Percentiles rank a stretch among this genome's conserved stretches.
These are phyloP conservation scores for Diarsia rubi DNA, from an alignment of 2,888 invertebrate species.

Conservation along the genomic window DNA sequence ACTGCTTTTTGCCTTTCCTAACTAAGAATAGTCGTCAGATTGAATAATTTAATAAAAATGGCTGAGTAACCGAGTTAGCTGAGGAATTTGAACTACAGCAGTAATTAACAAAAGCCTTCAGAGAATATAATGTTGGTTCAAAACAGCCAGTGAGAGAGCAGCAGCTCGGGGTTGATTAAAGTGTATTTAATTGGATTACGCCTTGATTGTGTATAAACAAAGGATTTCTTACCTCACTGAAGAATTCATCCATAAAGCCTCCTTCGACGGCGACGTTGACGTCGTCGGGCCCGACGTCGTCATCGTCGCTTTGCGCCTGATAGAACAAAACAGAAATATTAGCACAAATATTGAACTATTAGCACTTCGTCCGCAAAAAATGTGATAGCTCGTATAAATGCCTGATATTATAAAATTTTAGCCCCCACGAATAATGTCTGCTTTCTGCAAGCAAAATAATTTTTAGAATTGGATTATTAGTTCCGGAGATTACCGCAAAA, in stretches of 20 bases:
- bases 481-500: too few species aligned
- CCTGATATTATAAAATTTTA: too few species aligned
- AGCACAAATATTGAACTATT: not conserved
- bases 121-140: slow-evolving; percentile 55
- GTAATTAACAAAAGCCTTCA: slow-evolving; percentile 65
- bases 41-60: slow-evolving; percentile 40
- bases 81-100: slow-evolving; percentile 49
- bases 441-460: too few species aligned
- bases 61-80: slow-evolving; percentile 40
- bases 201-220: slow-evolving; percentile 26
- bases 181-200: slow-evolving; percentile 46
- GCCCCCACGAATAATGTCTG: too few species aligned
- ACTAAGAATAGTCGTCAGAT: slow-evolving; percentile 6
- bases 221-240: slow-evolving; percentile 96
- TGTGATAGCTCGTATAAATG: too few species aligned
- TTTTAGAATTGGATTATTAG: too few species aligned
- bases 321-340: slow-evolving; percentile 57
- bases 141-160: slow-evolving; percentile 36
- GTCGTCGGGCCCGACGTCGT: slow-evolving; percentile 98
- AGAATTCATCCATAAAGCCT: slow-evolving; percentile 99
- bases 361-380: too few species aligned
- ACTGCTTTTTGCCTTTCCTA: slow-evolving; percentile 10
- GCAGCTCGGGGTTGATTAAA: slow-evolving; percentile 51
- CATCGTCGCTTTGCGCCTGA: slow-evolving; percentile 99
- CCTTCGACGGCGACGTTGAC: slow-evolving; percentile 98